Evolutionary conservation across 2,888 invertebrate genomes (phyloP), one percentile per base, ranked within the genome.

Genomic region (Phyllotreta striolata): DNA sequence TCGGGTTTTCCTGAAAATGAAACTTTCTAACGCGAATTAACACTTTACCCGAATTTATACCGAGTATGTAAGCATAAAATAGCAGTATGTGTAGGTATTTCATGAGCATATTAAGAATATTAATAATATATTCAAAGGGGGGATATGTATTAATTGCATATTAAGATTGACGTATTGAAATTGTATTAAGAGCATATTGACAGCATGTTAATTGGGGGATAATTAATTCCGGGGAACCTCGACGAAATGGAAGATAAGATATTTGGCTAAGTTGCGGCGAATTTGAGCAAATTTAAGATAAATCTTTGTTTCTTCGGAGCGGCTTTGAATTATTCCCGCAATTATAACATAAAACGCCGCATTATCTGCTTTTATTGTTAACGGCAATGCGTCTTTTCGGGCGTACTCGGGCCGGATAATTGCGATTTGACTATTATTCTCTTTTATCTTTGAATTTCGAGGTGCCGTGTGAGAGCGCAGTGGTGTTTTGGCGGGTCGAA

Each of bases 311-410:
- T 43, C 57, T 62, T 54, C 40, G 12, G 52, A 60, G 52, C 47
- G 54, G 47, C 46, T 57, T 55, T 58, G 61, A 62, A 57, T 65
- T 65, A 62, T 60, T 57, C 35, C 57, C 43, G 34, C 62, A 60
- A 62, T 65, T 65, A 65, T n/a, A n/a, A n/a, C 55, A 61, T 67
- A 66, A 55, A 63, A 64, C 37, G 37, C 49, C 37, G 49, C 49
- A 49, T 35, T 35, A 37, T 49, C 49, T 34, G 49, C 10, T 35
- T 49, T 49, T 49, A 49, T n/a, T 49, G 49, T 49, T 49, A 14
- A 14, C n/a, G 12, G 49, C 49, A 49, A 49, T 49, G 49, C 49
- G 49, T 49, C 49, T n/a, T 49, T 49, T 37, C 35, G 8, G 49
- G 6, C 14, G 14, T 13, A 47, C n/a, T n/a, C 24, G 47, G 47